Conservation (phyloP, 2,888 invertebrate species). For the Pterostichus madidus region DNA sequence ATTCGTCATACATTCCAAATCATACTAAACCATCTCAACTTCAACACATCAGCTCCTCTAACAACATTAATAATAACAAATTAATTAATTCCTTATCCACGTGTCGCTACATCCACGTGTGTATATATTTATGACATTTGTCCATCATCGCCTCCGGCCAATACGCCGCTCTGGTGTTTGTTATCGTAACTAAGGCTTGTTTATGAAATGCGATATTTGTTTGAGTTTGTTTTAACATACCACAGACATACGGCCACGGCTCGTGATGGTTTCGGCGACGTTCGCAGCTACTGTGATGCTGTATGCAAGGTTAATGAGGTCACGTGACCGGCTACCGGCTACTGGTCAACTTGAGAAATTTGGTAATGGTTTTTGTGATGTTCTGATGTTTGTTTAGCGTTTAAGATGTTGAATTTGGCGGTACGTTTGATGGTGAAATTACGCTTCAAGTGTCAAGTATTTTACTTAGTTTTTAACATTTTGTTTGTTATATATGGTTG, state of each 20-base stretch:
- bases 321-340: neutral
- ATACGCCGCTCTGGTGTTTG: constrained; percentile 1
- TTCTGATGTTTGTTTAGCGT: neutral
- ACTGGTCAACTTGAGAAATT: neutral
- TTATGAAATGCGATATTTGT: constrained; percentile 73
- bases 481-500: neutral
- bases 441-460: neutral
- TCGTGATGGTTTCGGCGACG: neutral
- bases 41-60: no score
- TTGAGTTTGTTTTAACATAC: constrained; percentile 73
- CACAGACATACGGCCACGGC: neutral
- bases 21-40: no score
- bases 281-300: neutral
- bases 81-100: no score
- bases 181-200: constrained; percentile 64
- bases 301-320: neutral
- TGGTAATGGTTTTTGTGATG: neutral
- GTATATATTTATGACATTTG: constrained; percentile 3
- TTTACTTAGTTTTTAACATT: neutral
- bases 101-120: no score
- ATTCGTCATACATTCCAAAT: no score
- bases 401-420: constrained; percentile 1
- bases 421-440: neutral
- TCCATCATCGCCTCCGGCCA: constrained; percentile 30
- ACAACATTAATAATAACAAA: no score